Evolutionary conservation across 2,113 vertebrate species (phyloP).

Genomic region (Entelurus aequoreus): DNA sequence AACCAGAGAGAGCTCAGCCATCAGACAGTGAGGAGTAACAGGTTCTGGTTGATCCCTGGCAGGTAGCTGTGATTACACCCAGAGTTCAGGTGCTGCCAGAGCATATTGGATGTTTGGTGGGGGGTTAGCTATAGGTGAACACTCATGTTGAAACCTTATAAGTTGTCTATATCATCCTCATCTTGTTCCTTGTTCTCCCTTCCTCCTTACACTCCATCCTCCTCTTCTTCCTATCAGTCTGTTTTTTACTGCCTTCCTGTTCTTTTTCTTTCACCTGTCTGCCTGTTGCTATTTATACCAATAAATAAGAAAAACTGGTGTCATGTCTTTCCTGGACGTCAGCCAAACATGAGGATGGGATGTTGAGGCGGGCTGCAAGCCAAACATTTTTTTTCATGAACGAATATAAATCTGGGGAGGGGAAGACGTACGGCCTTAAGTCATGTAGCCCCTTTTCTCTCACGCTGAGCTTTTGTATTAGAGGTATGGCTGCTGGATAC

Average conservation of each 20-base stretch:
- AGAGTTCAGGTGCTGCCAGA: conserved; percentile 63
- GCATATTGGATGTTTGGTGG: conserved; percentile 5
- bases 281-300: conserved; percentile 45
- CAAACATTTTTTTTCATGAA: conserved; percentile 69
- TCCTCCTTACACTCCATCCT: background rate
- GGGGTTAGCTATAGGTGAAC: conserved; percentile 3
- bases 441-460: conserved; percentile 44
- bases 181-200: conserved; percentile 10
- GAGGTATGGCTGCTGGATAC: conserved; percentile 6
- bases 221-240: conserved; percentile 14
- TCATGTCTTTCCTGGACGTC: conserved; percentile 52
- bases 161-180: conserved; percentile 31
- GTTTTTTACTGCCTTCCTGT: conserved; percentile 8
- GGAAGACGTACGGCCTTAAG: conserved; percentile 17
- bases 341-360: conserved; percentile 51
- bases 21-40: conserved; percentile 60
- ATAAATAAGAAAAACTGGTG: conserved; percentile 36
- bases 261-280: conserved; percentile 36
- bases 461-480: conserved; percentile 34
- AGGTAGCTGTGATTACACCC: conserved; percentile 66
- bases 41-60: conserved; percentile 64
- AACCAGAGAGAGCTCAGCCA: conserved; percentile 32
- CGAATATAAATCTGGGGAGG: conserved; percentile 60
- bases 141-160: conserved; percentile 31
- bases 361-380: conserved; percentile 32